Evolutionary conservation across 2,888 invertebrate species (phyloP), one percentile per base, ranked within the genome.

Genomic region (Polymixis lichenea): DNA sequence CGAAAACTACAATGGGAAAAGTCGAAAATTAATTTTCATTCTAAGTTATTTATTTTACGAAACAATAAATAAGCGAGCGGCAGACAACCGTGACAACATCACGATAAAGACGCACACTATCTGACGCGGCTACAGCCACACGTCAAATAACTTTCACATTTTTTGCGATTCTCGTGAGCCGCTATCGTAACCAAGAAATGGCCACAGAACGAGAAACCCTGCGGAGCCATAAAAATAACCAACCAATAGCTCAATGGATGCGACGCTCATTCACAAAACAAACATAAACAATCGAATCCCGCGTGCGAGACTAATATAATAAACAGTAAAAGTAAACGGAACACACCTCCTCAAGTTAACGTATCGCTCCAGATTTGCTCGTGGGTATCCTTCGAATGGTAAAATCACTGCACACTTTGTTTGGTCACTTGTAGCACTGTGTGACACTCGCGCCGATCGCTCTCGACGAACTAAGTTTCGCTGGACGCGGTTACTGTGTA

Each of bases 331-430:
- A 84, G 82, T 82, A 70, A 83, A 86, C 80, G 69, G 55, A 82
- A 94, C 93, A 89, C 89, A 95, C 95, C 95, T 94, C 90, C 90
- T 90, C 72, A 88, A 90, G 87, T 87, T 90, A 87, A 88, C 91
- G 90, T 90, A 89, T 85, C 90, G 94, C 95, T 95, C 95, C 95
- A 95, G 95, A 93, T 95, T 95, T 94, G 92, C 92, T 89, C 78
- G 83, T 68, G 86, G 77, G 86, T 89, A 93, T 94, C 93, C 94
- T 91, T 91, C 83, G 83, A 88, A 89, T 90, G 82, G 85, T 89
- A 81, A 90, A 92, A 86, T 78, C 91, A 93, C 93, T 89, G 79
- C 76, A 86, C 87, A 87, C 87, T 88, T 87, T 84, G 84, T 84
- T 92, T 90, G 87, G 83, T 83, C 94, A 93, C 93, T 92, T 90